Evolutionary conservation across 2,113 vertebrate genomes (phyloP).

Genomic region (Oryzias javanicus): DNA sequence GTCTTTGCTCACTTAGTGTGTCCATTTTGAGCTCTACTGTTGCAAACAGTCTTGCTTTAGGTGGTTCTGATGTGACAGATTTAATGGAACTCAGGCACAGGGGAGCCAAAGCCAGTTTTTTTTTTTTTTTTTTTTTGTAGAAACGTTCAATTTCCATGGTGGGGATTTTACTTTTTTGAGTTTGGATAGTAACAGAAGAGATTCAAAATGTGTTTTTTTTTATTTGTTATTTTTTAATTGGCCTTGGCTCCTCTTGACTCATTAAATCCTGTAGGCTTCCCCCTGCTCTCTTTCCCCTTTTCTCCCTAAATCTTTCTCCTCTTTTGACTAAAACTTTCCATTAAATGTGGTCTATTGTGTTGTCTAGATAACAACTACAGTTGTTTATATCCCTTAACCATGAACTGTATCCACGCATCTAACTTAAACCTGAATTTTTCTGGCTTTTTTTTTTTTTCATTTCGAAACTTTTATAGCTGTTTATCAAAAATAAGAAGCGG

Average conservation of each 20-base stretch:
- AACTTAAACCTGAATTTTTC: no score
- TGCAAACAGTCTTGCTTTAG: conserved; percentile 20
- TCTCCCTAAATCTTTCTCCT: conserved; percentile 20
- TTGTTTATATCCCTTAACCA: conserved; percentile 21
- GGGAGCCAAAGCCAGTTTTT: conserved; percentile 61
- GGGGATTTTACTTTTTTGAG: neutral
- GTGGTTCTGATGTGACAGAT: conserved; percentile 34
- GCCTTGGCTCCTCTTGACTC: conserved; percentile 55
- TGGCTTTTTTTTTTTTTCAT: no score
- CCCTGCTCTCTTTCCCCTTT: conserved; percentile 16
- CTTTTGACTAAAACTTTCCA: conserved; percentile 18
- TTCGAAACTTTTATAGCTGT: no score
- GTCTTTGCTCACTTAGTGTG: conserved; percentile 76
- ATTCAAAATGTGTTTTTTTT: neutral
- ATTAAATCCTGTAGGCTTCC: conserved; percentile 24
- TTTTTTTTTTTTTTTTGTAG: neutral
- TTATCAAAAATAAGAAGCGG: no score
- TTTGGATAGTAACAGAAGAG: neutral
- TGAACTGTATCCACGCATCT: conserved; percentile 12
- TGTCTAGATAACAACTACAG: conserved; percentile 55
- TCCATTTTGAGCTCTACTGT: conserved; percentile 41
- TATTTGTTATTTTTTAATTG: conserved; percentile 65
- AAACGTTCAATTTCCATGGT: neutral
- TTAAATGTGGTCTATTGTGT: conserved; percentile 65
- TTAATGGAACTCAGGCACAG: conserved; percentile 38